Evolutionary conservation across 1,140 invertebrate genomes (phyloP), one percentile per base, ranked within the genome.

Genomic region (Mylabris phalerata): DNA sequence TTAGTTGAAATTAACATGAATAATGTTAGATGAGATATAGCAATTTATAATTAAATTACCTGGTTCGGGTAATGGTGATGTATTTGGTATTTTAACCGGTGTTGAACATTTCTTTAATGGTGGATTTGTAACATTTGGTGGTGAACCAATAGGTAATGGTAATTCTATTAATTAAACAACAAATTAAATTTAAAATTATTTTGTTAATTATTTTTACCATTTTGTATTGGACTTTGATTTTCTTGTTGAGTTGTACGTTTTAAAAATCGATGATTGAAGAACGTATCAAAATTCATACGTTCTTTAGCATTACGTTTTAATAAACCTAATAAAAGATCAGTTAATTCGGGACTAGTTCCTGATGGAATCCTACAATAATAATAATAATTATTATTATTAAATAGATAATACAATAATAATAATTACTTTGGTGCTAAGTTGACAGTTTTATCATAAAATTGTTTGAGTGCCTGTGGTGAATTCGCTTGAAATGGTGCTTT

Each of bases 401-500:
- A 6, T 45, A 32, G 47, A 48, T 11, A 59, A 1, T 27, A 43
- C 7, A 57, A 41, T 1, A 25, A 32, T 26, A 19, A 10, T 7
- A 78, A 84, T 80, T 82, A 96, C 93, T 94, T 95, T 63, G 97
- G 97, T 55, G 89, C 84, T 56, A 99, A 80, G 75, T 97, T 93
- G n/a, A 86, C 83, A 77, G 95, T 96, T 73, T 94, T 94, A 74
- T 99, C 97, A 73, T 99, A 99, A 75, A 92, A 98, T 64, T 88
- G 84, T 78, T 98, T 98, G 19, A 99, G 80, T 57, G 95, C 94
- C 73, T 98, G 95, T n/a, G 98, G 98, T 40, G 94, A 98, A 67
- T 93, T 90, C 41, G 97, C 97, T 76, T 95, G 90, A 76, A 99
- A 99, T 42, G 98, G 96, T 47, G 97, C 96, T 75, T 95, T 97